Evolutionary conservation across 2,888 invertebrate species (phyloP).

Genomic region (Oxystoma pomonae): DNA sequence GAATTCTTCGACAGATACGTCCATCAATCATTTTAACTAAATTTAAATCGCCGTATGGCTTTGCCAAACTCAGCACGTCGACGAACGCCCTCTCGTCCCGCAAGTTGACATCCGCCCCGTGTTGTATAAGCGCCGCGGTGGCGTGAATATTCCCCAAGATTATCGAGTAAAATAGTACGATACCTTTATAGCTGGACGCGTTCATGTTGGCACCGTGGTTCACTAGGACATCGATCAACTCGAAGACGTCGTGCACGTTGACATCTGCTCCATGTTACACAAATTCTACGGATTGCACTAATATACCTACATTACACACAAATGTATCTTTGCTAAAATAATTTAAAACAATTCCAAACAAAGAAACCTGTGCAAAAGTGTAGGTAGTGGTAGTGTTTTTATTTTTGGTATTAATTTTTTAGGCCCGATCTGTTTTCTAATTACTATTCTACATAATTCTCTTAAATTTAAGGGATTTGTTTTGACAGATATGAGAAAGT

Average conservation of each 20-base stretch:
- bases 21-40: conserved; percentile 45
- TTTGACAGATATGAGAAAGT: conserved; percentile 38
- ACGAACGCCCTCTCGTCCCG: conserved; percentile 55
- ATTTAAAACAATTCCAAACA: conserved; percentile 51
- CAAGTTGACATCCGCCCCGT: conserved; percentile 61
- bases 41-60: conserved; percentile 44
- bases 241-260: conserved; percentile 56
- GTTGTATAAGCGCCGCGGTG: conserved; percentile 55
- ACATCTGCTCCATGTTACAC: too few relatives aligned
- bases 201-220: conserved; percentile 39
- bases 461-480: conserved; percentile 51
- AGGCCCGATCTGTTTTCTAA: conserved; percentile 48
- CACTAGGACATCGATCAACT: conserved; percentile 49
- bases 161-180: conserved; percentile 48
- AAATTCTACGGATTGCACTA: too few relatives aligned
- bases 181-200: conserved; percentile 42
- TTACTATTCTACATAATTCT: conserved; percentile 56
- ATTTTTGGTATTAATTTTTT: conserved; percentile 45
- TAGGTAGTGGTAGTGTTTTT: conserved; percentile 53
- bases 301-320: too few relatives aligned
- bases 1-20: conserved; percentile 40
- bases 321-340: too few relatives aligned
- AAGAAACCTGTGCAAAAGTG: conserved; percentile 54
- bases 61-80: conserved; percentile 55
- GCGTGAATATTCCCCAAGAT: conserved; percentile 44